These are phyloP conservation scores for Argyra leucocephala DNA, from an alignment of 2,888 invertebrate genomes.

Conservation along the genomic window DNA sequence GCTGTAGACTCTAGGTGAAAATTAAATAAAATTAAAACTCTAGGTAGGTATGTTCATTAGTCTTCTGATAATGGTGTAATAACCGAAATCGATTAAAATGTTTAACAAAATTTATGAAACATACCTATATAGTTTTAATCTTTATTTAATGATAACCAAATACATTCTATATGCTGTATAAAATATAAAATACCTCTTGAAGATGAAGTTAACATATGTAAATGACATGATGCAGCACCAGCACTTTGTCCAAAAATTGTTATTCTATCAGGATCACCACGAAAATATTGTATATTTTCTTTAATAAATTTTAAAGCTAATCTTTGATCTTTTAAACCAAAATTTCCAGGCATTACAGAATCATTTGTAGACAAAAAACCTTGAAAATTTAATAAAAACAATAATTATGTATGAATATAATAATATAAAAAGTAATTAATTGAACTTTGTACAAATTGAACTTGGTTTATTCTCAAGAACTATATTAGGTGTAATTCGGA, in stretches of 20 bases:
- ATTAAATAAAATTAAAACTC: neutral
- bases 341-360: slow-evolving; percentile 45
- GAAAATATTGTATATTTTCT: slow-evolving; percentile 42
- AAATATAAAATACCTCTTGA: slow-evolving; percentile 33
- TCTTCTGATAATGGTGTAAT: too few species aligned
- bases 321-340: slow-evolving; percentile 46
- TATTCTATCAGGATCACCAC: slow-evolving; percentile 41
- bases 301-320: slow-evolving; percentile 45
- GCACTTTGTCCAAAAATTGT: slow-evolving; percentile 47
- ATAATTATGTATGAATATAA: neutral
- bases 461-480: neutral
- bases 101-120: too few species aligned
- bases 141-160: slow-evolving; percentile 2
- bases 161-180: neutral
- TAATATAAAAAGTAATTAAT: neutral
- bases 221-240: slow-evolving; percentile 44
- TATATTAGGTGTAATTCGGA: neutral
- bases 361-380: slow-evolving; percentile 46
- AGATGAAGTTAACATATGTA: slow-evolving; percentile 44
- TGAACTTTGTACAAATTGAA: neutral
- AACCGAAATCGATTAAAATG: too few species aligned
- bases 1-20: too few species aligned
- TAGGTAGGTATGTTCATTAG: neutral
- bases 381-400: slow-evolving; percentile 22
- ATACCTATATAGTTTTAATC: too few species aligned